Evolutionary conservation across 2,797 vertebrate species (phyloP), one percentile per base, ranked within the genome.

Genomic region (Taeniopygia guttata): DNA sequence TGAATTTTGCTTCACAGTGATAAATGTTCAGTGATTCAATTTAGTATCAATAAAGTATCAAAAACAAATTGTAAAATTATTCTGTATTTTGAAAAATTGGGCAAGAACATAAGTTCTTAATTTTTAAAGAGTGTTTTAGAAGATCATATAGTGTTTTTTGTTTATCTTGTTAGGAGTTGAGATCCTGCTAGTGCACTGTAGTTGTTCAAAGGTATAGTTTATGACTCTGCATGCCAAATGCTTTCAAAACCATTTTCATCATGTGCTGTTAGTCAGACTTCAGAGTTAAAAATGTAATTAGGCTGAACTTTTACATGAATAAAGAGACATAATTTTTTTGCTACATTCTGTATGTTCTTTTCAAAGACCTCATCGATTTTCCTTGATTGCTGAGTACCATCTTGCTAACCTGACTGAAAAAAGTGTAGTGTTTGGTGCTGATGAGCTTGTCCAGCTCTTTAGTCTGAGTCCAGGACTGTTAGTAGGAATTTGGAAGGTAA

Each of bases 401-500:
- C 86, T 98, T 93, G 95, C 93, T 85, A 70, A 96, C 66, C 43
- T 98, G 80, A 95, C 85, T 32, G 84, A 97, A 92, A 91, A 30
- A 7, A 46, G 90, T 14, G 91, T 90, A 67, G 52, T 96, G 84
- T 70, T 98, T 55, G 98, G 98, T 60, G 96, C 97, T 27, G 98
- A 99, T 96, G 95, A 68, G 20, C 87, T 98, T 74, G 92, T 99
- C 52, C 97, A 98, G 56, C 92, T 99, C 85, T 97, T 98, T 86
- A 95, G 95, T 77, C 75, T 98, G 34, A 87, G 97, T 64, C 98
- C 98, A 15, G 98, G 98, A 38, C 75, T 99, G 16, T 70, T 98
- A 84, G 16, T 99, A 32, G 99, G 99, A 42, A 68, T 98, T 66
- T 99, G 99, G 99, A 98, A 98, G 98, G 99, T 99, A 98, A 97